Percentiles rank a stretch among this genome's conserved stretches.
Evolutionary conservation across 30 jellyfish, hydroid and myxozoan species (phyloP).

Genomic region (Phacellophora camtschatica): DNA sequence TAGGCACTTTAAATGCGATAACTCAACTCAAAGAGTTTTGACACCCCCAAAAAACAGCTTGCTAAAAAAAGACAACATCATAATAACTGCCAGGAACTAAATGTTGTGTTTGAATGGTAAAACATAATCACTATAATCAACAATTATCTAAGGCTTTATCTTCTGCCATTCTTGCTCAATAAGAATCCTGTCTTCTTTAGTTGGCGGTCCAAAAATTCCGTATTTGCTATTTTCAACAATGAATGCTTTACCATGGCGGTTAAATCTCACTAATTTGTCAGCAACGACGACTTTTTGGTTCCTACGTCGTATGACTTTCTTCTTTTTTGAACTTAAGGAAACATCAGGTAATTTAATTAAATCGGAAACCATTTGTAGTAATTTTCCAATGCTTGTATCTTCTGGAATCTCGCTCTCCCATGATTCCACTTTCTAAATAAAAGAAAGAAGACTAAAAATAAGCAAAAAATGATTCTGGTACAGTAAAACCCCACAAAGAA

Average conservation of each 20-base stretch:
- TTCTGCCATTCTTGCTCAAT: constrained; percentile 66
- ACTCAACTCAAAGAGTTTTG: too few species aligned
- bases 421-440: constrained; percentile 72
- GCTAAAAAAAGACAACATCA: too few species aligned
- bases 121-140: too few species aligned
- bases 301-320: neutral
- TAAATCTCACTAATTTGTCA: constrained; percentile 68
- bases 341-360: neutral
- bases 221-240: constrained; percentile 60
- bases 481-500: too few species aligned
- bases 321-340: neutral
- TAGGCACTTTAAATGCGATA: too few species aligned
- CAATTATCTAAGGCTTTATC: constrained; percentile 33
- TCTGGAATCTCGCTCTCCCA: constrained; percentile 83
- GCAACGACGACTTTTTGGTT: constrained; percentile 52
- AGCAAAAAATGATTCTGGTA: too few species aligned
- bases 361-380: constrained; percentile 16
- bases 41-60: too few species aligned
- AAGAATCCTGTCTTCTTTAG: constrained; percentile 29
- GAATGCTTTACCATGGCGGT: constrained; percentile 84
- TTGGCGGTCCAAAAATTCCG: constrained; percentile 75
- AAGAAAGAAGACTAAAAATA: neutral
- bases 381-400: constrained; percentile 18
- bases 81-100: too few species aligned
- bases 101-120: too few species aligned